Percentiles rank a stretch among this genome's conserved stretches.
Evolutionary conservation across 2,113 vertebrate species (phyloP).

Genomic region (Hydrochoerus hydrochaeris): DNA sequence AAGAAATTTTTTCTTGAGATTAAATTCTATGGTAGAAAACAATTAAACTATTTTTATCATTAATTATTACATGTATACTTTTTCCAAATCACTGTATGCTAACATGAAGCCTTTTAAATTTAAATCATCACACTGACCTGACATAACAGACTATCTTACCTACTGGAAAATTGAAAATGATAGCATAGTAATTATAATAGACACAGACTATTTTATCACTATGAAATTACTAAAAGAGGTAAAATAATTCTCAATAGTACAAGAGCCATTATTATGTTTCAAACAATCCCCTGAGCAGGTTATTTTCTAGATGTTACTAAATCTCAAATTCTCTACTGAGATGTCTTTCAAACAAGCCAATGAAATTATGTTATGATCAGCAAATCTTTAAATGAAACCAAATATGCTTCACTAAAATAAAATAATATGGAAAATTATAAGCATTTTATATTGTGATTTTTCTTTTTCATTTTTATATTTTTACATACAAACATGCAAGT

Average conservation of each 20-base stretch:
- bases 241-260: background rate
- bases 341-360: background rate
- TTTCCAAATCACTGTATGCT: background rate
- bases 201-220: background rate
- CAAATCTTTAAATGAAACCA: background rate
- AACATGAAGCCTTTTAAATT: background rate
- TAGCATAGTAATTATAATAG: background rate
- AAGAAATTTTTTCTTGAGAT: background rate
- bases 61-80: background rate
- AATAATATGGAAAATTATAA: background rate
- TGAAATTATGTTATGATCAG: background rate
- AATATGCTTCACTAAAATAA: background rate
- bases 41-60: background rate
- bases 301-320: background rate
- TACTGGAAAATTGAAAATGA: background rate
- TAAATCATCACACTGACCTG: background rate
- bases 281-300: background rate
- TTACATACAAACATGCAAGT: background rate
- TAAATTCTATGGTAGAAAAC: background rate
- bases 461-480: background rate
- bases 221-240: background rate
- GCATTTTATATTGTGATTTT: background rate
- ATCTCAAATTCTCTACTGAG: background rate
- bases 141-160: background rate
- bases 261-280: background rate